Evolutionary conservation across 1,140 invertebrate species (phyloP).

Genomic region (Metaphire vulgaris): DNA sequence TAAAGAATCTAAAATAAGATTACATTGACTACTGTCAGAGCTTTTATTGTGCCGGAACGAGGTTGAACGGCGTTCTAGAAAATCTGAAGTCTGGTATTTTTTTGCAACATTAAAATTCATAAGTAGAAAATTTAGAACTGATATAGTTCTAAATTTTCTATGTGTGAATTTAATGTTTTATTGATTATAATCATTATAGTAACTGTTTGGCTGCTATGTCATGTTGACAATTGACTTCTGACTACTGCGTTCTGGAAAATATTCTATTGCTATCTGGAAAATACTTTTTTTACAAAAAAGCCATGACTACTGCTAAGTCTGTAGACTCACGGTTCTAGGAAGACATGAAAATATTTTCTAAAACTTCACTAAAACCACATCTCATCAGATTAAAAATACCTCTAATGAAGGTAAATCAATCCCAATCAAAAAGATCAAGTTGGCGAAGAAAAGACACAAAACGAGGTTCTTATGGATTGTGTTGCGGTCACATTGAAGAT

Average conservation of each 20-base stretch:
- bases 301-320: background rate
- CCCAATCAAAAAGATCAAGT: slow-evolving; percentile 83
- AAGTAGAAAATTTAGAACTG: too few relatives aligned
- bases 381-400: too few relatives aligned
- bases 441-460: slow-evolving; percentile 79
- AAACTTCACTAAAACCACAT: too few relatives aligned
- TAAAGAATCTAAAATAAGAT: background rate
- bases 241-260: background rate
- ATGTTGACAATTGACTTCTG: background rate
- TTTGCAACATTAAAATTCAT: too few relatives aligned
- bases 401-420: slow-evolving; percentile 56
- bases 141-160: too few relatives aligned
- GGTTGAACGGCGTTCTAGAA: too few relatives aligned
- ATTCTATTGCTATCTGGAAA: background rate
- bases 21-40: background rate
- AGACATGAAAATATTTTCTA: background rate
- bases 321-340: too few relatives aligned
- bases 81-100: too few relatives aligned
- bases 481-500: slow-evolving; percentile 62
- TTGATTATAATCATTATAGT: too few relatives aligned
- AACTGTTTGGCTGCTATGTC: too few relatives aligned
- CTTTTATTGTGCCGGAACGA: background rate
- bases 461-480: slow-evolving; percentile 84
- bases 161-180: too few relatives aligned
- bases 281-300: background rate